Conservation (phyloP, 1,140 invertebrate species). For the Sinella curviseta region DNA sequence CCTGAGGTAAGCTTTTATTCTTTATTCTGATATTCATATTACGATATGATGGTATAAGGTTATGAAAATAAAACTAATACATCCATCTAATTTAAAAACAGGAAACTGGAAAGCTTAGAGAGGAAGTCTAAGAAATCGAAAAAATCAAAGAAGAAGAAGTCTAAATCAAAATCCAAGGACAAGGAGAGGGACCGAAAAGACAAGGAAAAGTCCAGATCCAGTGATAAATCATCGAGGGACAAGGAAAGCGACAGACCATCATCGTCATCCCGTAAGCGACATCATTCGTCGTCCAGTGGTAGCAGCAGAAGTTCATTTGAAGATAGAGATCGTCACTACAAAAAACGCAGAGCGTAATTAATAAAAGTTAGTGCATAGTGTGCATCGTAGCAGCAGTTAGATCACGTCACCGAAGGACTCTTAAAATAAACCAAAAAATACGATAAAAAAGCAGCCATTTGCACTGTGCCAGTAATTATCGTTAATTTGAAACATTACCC, state of each 20-base stretch:
- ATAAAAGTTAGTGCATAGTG: background rate
- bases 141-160: background rate
- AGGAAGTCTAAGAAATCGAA: conserved; percentile 8
- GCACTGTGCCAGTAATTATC: no score
- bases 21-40: conserved; percentile 15
- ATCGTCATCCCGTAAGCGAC: background rate
- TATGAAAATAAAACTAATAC: no score
- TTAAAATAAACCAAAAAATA: no score
- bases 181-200: background rate
- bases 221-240: background rate
- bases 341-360: background rate
- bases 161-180: background rate
- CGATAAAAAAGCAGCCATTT: no score
- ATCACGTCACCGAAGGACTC: no score
- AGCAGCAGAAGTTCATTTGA: conserved; percentile 1
- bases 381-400: no score
- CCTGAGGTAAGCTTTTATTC: conserved; percentile 70
- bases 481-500: no score
- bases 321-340: background rate
- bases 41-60: no score
- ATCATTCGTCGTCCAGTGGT: background rate
- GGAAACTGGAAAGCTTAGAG: background rate
- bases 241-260: background rate
- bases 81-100: background rate
- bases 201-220: background rate